Percentiles rank a stretch among this genome's conserved stretches.
These are phyloP conservation scores for Plecturocebus donacophilus DNA, from an alignment of 2,113 vertebrate genomes.

Conservation along the genomic window DNA sequence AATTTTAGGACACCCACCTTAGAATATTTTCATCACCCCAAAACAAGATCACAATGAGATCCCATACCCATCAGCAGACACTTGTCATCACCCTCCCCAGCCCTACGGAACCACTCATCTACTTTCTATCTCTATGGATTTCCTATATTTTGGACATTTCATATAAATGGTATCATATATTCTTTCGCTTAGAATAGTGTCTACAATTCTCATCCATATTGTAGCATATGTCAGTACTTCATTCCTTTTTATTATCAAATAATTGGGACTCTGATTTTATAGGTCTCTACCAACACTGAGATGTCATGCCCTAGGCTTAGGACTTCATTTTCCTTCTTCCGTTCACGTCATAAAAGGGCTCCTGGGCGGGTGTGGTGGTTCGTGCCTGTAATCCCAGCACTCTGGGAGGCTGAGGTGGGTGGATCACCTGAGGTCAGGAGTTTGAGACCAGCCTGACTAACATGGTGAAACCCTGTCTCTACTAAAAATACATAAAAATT, in stretches of 20 bases:
- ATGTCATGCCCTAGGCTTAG: neutral
- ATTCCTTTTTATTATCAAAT: neutral
- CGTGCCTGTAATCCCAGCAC: neutral
- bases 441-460: neutral
- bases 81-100: fast-evolving
- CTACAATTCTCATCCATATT: neutral
- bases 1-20: neutral
- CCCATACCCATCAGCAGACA: neutral
- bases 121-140: neutral
- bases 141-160: neutral
- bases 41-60: neutral
- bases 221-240: neutral
- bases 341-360: neutral
- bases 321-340: neutral
- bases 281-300: neutral
- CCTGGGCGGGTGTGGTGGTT: neutral
- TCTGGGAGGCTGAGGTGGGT: neutral
- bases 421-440: neutral
- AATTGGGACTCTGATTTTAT: neutral
- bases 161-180: neutral
- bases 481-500: neutral
- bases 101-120: neutral
- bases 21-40: neutral
- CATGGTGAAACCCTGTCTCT: neutral
- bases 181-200: neutral